Conservation (phyloP, 2,113 vertebrate genomes). For the Coreoperca whiteheadi region DNA sequence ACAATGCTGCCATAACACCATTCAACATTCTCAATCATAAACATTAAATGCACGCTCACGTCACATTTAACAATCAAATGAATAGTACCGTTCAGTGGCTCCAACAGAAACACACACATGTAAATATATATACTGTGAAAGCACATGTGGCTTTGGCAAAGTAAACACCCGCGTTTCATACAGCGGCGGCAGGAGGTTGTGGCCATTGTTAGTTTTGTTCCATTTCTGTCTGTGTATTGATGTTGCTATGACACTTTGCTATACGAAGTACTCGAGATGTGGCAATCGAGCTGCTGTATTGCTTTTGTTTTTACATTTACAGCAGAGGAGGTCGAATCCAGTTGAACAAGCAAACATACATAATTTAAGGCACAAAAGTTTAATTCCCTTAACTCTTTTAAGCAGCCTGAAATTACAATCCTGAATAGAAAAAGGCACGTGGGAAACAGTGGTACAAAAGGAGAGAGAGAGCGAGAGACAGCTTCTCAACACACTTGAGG, state of each 20-base stretch:
- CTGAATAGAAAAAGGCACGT: conserved; percentile 53
- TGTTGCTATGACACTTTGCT: conserved; percentile 6
- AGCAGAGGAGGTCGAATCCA: conserved; percentile 19
- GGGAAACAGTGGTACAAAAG: conserved; percentile 23
- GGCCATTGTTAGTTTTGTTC: conserved; percentile 17
- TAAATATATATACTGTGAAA: conserved; percentile 38
- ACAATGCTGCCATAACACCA: conserved; percentile 26
- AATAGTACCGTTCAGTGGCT: conserved; percentile 69
- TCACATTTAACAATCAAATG: conserved; percentile 30
- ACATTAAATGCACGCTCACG: conserved; percentile 6
- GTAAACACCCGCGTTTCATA: conserved; percentile 23
- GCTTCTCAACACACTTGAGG: conserved; percentile 6
- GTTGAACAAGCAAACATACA: conserved; percentile 30
- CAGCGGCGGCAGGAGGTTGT: background rate
- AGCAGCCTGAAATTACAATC: conserved; percentile 46
- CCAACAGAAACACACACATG: conserved; percentile 40
- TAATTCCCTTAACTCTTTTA: conserved; percentile 34
- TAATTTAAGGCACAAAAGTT: conserved; percentile 58
- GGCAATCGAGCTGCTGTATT: background rate
- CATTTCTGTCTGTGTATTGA: background rate
- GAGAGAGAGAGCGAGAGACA: conserved; percentile 19
- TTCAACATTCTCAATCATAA: conserved; percentile 13
- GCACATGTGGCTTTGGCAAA: conserved; percentile 67
- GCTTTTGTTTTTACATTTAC: conserved; percentile 18
- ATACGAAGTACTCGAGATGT: background rate